Evolutionary conservation across 2,113 vertebrate genomes (phyloP).

Genomic region (Nycticorax nycticorax): DNA sequence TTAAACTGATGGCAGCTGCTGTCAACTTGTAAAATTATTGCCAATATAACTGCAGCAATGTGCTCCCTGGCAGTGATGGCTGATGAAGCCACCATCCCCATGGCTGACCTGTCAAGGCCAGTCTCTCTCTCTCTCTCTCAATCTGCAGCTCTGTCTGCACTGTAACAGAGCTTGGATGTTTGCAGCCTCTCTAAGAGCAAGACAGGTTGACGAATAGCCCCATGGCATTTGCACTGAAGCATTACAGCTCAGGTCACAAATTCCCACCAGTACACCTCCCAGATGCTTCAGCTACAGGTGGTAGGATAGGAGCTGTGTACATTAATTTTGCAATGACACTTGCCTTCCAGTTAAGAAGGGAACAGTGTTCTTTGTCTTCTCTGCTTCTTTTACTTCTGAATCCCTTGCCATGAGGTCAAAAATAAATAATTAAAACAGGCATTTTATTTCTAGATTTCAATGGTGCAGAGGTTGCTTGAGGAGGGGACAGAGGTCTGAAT

Average conservation of each 20-base stretch:
- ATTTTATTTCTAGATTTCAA: background rate
- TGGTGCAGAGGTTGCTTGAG: background rate
- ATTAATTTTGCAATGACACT: background rate
- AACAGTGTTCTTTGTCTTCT: background rate
- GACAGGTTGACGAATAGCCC: background rate
- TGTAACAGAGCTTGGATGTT: background rate
- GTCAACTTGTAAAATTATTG: background rate
- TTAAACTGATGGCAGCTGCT: background rate
- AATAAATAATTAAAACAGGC: background rate
- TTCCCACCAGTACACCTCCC: background rate
- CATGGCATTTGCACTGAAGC: background rate
- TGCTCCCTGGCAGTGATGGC: background rate
- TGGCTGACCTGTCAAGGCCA: background rate
- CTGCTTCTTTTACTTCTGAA: background rate
- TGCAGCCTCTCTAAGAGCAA: background rate
- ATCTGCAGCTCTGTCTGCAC: background rate
- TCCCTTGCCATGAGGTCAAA: background rate
- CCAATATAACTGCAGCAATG: background rate
- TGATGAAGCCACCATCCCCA: background rate
- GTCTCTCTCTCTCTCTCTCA: background rate
- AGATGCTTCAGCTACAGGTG: background rate
- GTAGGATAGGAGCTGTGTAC: background rate
- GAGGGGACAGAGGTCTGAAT: background rate
- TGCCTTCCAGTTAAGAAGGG: background rate
- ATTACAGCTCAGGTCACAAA: background rate